Conservation (phyloP, 2,888 invertebrate species). For the Mayetiola destructor region DNA sequence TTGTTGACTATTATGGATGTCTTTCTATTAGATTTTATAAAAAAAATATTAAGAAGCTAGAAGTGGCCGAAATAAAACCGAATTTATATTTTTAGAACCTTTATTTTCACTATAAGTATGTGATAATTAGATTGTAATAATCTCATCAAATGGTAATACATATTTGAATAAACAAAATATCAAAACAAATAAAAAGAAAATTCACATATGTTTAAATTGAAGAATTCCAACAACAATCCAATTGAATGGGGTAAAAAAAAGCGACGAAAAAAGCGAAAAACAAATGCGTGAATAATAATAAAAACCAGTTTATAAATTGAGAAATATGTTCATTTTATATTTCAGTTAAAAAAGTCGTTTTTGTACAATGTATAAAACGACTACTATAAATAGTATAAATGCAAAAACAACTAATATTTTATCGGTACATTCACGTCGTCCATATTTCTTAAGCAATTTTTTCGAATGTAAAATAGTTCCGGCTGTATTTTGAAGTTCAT, state of each 20-base stretch:
- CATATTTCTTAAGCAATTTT: conserved; percentile 85
- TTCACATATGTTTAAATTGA: no score
- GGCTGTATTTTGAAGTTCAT: conserved; percentile 73
- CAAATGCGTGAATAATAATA: neutral
- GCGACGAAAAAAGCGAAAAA: neutral
- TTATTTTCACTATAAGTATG: no score
- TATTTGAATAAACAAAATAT: no score
- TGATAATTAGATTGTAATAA: no score
- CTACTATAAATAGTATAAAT: conserved; percentile 75
- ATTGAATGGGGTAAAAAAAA: neutral
- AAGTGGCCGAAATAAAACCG: no score
- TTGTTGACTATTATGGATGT: no score
- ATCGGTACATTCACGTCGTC: conserved; percentile 86
- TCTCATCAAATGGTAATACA: no score
- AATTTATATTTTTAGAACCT: no score
- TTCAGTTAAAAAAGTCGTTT: conserved; percentile 60
- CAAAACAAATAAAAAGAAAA: no score
- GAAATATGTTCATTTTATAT: neutral
- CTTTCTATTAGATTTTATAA: no score
- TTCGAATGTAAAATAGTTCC: conserved; percentile 79
- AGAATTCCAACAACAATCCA: no score
- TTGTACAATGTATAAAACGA: conserved; percentile 84
- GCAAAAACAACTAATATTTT: conserved; percentile 80
- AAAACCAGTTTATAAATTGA: neutral
- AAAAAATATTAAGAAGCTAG: no score